Conservation (phyloP, 1,140 invertebrate species). For the Trichonephila clavata region DNA sequence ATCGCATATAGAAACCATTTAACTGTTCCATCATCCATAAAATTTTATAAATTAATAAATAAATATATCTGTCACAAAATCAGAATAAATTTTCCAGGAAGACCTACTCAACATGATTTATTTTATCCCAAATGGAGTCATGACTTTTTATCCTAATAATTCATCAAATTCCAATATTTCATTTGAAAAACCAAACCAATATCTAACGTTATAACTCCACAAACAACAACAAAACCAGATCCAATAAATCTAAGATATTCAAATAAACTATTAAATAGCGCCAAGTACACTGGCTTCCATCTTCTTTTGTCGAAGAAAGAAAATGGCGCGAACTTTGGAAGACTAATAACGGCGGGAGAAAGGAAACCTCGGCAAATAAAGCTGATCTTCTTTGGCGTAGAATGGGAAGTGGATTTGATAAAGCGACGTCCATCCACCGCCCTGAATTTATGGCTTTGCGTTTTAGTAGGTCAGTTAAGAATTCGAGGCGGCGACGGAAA, state of each 20-base stretch:
- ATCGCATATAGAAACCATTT: too few relatives aligned
- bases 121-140: too few relatives aligned
- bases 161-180: too few relatives aligned
- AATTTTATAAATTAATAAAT: too few relatives aligned
- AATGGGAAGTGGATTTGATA: slow-evolving; percentile 26
- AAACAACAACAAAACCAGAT: neutral
- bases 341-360: slow-evolving; percentile 1
- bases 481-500: neutral
- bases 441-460: slow-evolving; percentile 30
- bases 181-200: too few relatives aligned
- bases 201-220: too few relatives aligned
- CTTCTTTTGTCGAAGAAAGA: neutral
- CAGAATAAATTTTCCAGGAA: too few relatives aligned
- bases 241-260: slow-evolving; percentile 19
- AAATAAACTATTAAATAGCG: neutral
- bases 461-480: slow-evolving; percentile 28
- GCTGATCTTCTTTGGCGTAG: neutral
- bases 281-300: neutral
- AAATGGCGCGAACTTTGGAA: neutral
- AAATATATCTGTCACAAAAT: too few relatives aligned
- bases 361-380: slow-evolving; percentile 33
- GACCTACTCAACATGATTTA: too few relatives aligned
- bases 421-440: neutral
- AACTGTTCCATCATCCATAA: too few relatives aligned
- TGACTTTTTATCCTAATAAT: too few relatives aligned